Evolutionary conservation across 2,888 invertebrate genomes (phyloP), one percentile per base, ranked within the genome.

Genomic region (Argynnis bischoffii): DNA sequence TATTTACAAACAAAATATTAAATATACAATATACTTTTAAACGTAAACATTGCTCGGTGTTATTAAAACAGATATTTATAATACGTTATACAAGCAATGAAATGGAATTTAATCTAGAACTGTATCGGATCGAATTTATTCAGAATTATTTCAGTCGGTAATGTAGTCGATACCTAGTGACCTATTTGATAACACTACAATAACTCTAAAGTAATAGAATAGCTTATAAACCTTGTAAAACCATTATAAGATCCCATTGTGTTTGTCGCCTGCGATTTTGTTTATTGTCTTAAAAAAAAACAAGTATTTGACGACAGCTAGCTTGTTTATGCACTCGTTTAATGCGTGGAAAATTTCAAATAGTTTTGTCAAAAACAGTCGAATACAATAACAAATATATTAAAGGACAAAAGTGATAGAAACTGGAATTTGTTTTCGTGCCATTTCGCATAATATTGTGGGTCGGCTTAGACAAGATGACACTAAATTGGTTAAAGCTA

Each of bases 1-100:
- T 88, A 87, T 89, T 89, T 89, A 87, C 83, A 78, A 87, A 87
- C 82, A 84, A 65, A 71, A 64, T 65, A 66, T 82, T 41, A 8
- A 11, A 81, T 84, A 80, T 79, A 76, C 76, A 66, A 61, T 66
- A 53, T 60, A 60, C 48, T 66, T 71, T 69, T 69, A 72, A 78
- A 73, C 73, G 76, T 76, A 77, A 76, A 74, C 74, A 72, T 63
- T 74, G 73, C 31, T 53, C 50, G 60, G 48, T 75, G 73, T 76
- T 79, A 78, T 78, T 77, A 76, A 80, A 81, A 79, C 79, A 81
- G 63, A 74, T 77, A 77, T 81, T 78, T 76, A 79, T 51, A 61
- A 31, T 50, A 35, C 4, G 16, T 35, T 61, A 53, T 59, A 51
- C 57, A 65, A 26, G 16, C 41, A 65, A 65, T 64, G 21, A 26